Base-by-base conservation (phyloP, 2,888 invertebrate species). In the Shargacucullia verbasci region DNA sequence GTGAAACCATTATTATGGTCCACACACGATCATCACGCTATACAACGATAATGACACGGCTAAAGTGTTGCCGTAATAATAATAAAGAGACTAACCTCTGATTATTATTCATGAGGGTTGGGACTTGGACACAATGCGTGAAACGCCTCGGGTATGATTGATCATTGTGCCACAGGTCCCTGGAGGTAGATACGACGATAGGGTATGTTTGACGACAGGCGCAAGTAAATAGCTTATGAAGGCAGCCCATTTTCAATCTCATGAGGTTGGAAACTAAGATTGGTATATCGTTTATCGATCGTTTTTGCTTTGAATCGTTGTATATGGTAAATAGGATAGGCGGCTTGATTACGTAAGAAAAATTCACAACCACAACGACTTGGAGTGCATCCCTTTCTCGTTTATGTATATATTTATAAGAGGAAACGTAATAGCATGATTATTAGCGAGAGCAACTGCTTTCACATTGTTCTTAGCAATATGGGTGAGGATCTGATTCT, bases 71-170 rank as follows among this genome's bases (percentile, higher is more conserved):
- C 58, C 37, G 53, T 79, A 76, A 78, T 70, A 69, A 61, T 71
- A 50, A 65, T 75, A 74, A 76, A 79, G 76, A 70, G 73, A 53
- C 69, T 59, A 47, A 66, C 55, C 55, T 52, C 65, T 75, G 69
- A 79, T 81, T 84, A 86, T 84, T 85, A 86, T 84, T 85, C 84
- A 85, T 79, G 78, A 80, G 76, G 73, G 75, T 71, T 68, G 64
- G 62, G 66, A 65, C 69, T 70, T 53, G 64, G 56, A 56, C 57
- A 73, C 70, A 76, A 73, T 76, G 74, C 63, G 76, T 68, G 66
- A 57, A 53, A 70, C 49, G 64, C 65, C 63, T 57, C 38, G 52
- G 77, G 76, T 72, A 81, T 83, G 85, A 86, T 87, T 82, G 83
- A 86, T 87, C 81, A 79, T 82, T 76, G 71, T 78, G 69, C 60